A percentile compares a stretch with the other conserved stretches of the same genome.
Conservation (phyloP, 1,140 invertebrate species). For the Leptonema lineaticorne region DNA sequence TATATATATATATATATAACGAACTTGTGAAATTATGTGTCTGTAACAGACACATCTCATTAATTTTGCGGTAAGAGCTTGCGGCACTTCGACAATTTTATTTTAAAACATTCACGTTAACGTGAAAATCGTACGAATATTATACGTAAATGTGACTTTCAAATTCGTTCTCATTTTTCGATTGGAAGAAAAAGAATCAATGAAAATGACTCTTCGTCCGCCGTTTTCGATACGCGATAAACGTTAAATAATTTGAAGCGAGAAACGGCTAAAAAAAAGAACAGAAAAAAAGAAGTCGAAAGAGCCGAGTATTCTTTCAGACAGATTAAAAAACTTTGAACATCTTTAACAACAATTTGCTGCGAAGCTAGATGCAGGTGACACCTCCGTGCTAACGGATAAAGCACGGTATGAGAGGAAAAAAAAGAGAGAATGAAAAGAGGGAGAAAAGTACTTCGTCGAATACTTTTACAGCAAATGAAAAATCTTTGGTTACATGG, state of each 20-base stretch:
- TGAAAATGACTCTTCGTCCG: too few species aligned
- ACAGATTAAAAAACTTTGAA: conserved; percentile 10
- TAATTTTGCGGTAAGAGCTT: neutral
- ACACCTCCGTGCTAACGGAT: neutral
- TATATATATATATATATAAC: neutral
- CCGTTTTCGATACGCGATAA: neutral
- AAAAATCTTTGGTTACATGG: too few species aligned
- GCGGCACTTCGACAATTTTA: too few species aligned
- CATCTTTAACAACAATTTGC: neutral
- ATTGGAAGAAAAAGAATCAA: neutral
- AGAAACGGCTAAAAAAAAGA: neutral
- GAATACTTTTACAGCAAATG: too few species aligned
- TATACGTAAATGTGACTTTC: too few species aligned
- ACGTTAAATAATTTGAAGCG: neutral
- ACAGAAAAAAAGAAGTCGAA: neutral
- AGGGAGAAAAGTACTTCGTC: too few species aligned
- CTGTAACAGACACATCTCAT: neutral
- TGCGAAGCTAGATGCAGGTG: conserved; percentile 10
- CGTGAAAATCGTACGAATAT: too few species aligned
- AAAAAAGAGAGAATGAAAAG: neutral
- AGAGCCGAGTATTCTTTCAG: neutral
- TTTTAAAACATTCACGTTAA: too few species aligned
- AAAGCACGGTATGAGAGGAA: neutral
- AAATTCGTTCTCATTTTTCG: too few species aligned
- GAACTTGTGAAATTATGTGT: neutral